Base-by-base conservation (phyloP, 2,888 invertebrate genomes). In the Trachelus tabidus region DNA sequence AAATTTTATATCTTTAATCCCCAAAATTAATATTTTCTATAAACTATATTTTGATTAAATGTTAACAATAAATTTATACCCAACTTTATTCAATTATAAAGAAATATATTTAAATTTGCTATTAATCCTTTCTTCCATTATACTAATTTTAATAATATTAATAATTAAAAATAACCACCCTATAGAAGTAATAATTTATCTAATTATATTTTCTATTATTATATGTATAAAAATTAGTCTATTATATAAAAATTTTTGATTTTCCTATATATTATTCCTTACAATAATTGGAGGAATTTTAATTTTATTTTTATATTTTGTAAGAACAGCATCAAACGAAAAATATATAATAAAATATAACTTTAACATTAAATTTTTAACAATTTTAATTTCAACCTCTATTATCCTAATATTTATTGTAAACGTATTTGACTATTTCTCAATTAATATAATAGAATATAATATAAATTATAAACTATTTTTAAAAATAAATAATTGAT, bases 271-370 rank as follows among this genome's bases (percentile, higher is more conserved):
- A 89, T 86, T 94, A 92, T 94, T 94, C 87, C 87, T 94, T 92
- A 92, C 94, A 85, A 94, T 94, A 90, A 87, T 95, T 89, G 94
- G 95, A 33, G 94, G 94, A 30, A 91, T 95, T 92, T 84, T 95
- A 92, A 93, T 95, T 12, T 85, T 95, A 92, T 94, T 95, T 92
- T 92, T 94, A 90, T 95, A 95, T 90, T 93, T 95, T 3, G 93
- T 94, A 79, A 94, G 94, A 83, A 88, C 94, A 90, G 93, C 94
- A 0, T 94, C 93, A 30, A 94, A 94, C 92, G 94, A 94, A 93
- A 93, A 33, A 33, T 33, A 33, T 2, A 2, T 33, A 33, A 2
- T n/a, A n/a, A n/a, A n/a, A n/a, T n/a, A n/a, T n/a, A n/a, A n/a
- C n/a, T n/a, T n/a, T n/a, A n/a, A n/a, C n/a, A n/a, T n/a, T n/a